Conservation (phyloP, 2,113 vertebrate species). For the Butorides virescens region DNA sequence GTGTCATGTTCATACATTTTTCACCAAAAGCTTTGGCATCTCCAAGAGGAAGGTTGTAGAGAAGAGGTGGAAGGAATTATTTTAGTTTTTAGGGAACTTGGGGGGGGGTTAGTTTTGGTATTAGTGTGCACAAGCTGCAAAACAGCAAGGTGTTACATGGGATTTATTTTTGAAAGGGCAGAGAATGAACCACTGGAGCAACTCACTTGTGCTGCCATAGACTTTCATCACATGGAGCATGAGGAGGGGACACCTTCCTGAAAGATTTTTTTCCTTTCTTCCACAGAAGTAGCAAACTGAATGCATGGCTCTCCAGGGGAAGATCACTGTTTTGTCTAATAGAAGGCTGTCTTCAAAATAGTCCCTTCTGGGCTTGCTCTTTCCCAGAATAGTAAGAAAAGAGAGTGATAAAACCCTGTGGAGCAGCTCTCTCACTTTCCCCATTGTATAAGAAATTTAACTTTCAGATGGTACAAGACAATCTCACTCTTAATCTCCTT, state of each 20-base stretch:
- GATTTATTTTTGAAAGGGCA: not conserved
- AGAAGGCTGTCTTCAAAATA: not conserved
- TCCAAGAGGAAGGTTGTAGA: not conserved
- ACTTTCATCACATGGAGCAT: accelerated
- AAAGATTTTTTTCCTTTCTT: not conserved
- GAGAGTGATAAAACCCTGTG: not conserved
- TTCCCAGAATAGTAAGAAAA: not conserved
- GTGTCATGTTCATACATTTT: not conserved
- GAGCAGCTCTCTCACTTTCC: not conserved
- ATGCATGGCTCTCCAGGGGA: not conserved
- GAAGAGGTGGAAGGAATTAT: not conserved
- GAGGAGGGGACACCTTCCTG: not conserved
- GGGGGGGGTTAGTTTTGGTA: not conserved
- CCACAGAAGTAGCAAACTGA: not conserved
- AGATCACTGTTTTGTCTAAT: not conserved
- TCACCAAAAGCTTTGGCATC: not conserved
- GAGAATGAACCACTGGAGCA: not conserved
- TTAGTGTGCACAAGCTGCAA: not conserved
- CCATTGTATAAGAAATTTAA: not conserved
- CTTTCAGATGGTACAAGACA: not conserved
- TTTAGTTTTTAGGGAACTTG: not conserved
- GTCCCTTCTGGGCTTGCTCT: not conserved
- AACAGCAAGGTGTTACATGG: not conserved
- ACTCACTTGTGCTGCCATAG: not conserved
- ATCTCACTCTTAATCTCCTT: not conserved